Evolutionary conservation across 2,797 vertebrate species (phyloP).

Genomic region (Tiaroga cobitis): DNA sequence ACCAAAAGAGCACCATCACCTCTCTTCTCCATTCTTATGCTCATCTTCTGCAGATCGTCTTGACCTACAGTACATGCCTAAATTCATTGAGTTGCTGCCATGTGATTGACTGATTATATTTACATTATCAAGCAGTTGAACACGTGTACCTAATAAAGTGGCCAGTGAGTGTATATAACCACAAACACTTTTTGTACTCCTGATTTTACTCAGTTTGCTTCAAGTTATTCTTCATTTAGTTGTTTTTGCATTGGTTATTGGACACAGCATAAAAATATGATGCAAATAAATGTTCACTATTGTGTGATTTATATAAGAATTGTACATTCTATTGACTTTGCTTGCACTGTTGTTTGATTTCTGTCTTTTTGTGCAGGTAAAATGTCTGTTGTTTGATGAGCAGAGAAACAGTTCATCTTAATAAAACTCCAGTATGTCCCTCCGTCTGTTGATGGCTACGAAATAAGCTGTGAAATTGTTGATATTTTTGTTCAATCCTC

Average conservation of each 20-base stretch:
- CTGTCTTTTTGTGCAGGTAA: slow-evolving; percentile 74
- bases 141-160: neutral
- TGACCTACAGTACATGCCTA: too few species aligned
- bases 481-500: neutral
- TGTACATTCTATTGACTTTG: neutral
- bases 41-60: neutral
- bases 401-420: slow-evolving; percentile 55
- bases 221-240: neutral
- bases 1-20: too few species aligned
- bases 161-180: neutral
- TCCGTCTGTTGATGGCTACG: neutral
- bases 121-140: neutral
- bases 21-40: too few species aligned
- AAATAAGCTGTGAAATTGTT: slow-evolving; percentile 12
- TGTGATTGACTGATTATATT: neutral
- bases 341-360: slow-evolving; percentile 25
- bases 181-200: neutral
- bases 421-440: neutral
- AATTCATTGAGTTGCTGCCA: neutral
- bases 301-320: neutral
- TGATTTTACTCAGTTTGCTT: neutral
- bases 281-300: neutral
- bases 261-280: slow-evolving; percentile 63
- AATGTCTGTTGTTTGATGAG: slow-evolving; percentile 77
- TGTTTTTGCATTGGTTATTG: neutral